A percentile compares a stretch with the other conserved stretches of the same genome.
These are phyloP conservation scores for Drosophila formosana DNA, from an alignment of 2,888 invertebrate genomes.

Conservation along the genomic window DNA sequence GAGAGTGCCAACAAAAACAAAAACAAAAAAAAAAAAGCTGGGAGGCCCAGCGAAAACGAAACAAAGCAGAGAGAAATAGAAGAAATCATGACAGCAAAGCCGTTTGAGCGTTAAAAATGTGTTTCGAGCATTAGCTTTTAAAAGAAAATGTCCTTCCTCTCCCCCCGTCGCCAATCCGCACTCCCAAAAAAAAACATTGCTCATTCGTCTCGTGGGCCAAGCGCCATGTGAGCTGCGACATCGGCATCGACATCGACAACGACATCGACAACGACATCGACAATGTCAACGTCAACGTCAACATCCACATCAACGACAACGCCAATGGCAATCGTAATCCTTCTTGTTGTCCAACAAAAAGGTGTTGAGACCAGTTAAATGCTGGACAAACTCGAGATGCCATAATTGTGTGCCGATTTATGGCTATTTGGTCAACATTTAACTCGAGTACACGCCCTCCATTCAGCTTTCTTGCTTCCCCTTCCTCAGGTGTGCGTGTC, in stretches of 20 bases:
- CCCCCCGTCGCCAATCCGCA: neutral
- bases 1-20: neutral
- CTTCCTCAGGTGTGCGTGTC: neutral
- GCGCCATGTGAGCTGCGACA: constrained; percentile 1
- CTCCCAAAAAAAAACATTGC: constrained; percentile 7
- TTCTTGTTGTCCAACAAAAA: constrained; percentile 13
- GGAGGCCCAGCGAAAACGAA: constrained; percentile 1
- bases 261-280: neutral
- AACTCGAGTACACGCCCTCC: neutral
- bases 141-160: constrained; percentile 28
- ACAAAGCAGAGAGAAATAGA: constrained; percentile 12
- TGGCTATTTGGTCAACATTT: neutral
- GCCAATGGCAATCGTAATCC: constrained; percentile 2
- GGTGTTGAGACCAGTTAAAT: constrained; percentile 11
- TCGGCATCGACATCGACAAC: neutral
- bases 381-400: constrained; percentile 1
- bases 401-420: constrained; percentile 2
- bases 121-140: constrained; percentile 43
- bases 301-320: neutral
- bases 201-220: neutral
- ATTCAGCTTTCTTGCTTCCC: too few relatives aligned
- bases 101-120: constrained; percentile 42
- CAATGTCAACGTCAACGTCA: neutral
- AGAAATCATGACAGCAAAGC: constrained; percentile 45
- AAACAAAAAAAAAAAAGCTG: neutral